Base-by-base conservation (phyloP, 2,888 invertebrate genomes). In the Tryphoninae sp. region DNA sequence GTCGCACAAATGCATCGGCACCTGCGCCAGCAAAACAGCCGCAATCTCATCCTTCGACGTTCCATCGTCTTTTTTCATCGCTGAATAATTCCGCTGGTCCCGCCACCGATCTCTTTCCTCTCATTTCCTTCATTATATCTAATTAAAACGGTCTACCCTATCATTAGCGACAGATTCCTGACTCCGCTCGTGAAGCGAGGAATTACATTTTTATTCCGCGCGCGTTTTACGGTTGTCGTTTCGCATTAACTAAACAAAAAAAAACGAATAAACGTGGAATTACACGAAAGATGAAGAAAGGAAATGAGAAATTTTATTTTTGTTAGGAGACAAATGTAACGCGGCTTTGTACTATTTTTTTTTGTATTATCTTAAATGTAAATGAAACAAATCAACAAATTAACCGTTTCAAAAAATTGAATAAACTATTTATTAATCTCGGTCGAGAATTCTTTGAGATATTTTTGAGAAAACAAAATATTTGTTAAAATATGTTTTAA, bases 121-220 rank as follows among this genome's bases (percentile, higher is more conserved):
- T 40, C 45, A 71, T 75, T 74, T 74, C 45, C 59, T 55, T 26
- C 51, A 78, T 74, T 45, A 71, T 59, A 59, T 59, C 55, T 69
- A 78, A 78, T 81, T 81, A 71, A 81, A 78, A 78, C 78, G 78
- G 59, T 78, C 69, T 53, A 19, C 58, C 19, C 72, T 69, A 74
- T 74, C 81, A 76, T 81, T 78, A 78, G 58, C 68, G 74, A 69
- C 62, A 67, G 51, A 73, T 68, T 19, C 67, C 22, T 11, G 6
- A 16, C 45, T 58, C 4, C 65, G 23, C 58, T 64, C 42, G 53
- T 51, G 64, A 23, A n/a, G 26, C 53, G 11, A 61, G 45, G 67
- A 72, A 76, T 13, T 9, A 19, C 4, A 65, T 77, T 23, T 23
- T 59, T 33, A 53, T 64, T 72, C 59, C 22, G 16, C 62, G 19